These are phyloP conservation scores for Euphonia xanthogaster DNA, from an alignment of 2,797 vertebrate genomes.

Conservation along the genomic window DNA sequence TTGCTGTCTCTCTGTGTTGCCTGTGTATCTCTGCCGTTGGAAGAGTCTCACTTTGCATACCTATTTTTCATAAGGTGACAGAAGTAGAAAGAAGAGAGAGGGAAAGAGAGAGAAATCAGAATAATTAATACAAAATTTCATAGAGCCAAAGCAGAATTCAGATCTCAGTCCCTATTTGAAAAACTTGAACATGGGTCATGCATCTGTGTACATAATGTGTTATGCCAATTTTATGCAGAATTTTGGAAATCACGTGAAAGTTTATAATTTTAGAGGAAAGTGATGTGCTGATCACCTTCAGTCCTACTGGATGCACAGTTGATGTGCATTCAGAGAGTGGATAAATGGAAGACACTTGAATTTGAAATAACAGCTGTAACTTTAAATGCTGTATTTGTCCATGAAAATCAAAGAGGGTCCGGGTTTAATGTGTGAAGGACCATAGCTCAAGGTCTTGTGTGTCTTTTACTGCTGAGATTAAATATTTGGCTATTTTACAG, in stretches of 20 bases:
- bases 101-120: background rate
- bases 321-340: background rate
- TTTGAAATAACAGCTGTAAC: background rate
- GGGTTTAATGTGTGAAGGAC: background rate
- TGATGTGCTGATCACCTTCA: background rate
- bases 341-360: background rate
- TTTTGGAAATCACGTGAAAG: background rate
- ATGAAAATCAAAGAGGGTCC: background rate
- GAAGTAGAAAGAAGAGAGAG: background rate
- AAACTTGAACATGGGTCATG: background rate
- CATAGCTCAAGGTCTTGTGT: rapidly evolving
- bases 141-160: background rate
- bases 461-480: background rate
- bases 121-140: background rate
- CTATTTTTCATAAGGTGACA: background rate
- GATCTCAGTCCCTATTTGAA: background rate
- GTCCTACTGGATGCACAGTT: background rate
- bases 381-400: background rate
- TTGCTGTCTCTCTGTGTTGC: background rate
- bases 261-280: background rate
- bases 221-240: background rate
- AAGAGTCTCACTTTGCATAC: background rate
- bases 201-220: background rate
- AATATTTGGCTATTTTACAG: background rate
- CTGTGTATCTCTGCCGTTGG: background rate